Evolutionary conservation across 2,888 invertebrate genomes (phyloP).

Genomic region (Melitaea athalia): DNA sequence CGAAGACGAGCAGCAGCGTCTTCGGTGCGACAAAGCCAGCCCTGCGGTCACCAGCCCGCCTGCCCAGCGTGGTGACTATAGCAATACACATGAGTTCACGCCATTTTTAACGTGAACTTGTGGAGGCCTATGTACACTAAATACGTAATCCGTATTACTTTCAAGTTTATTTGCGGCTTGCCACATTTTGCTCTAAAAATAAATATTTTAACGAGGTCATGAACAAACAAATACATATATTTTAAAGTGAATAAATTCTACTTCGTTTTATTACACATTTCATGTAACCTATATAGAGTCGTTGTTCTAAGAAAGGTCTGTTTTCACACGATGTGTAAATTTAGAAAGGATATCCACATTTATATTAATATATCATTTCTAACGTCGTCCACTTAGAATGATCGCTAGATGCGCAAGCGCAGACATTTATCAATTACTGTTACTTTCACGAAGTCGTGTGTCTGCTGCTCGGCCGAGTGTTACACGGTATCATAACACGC

Average conservation of each 20-base stretch:
- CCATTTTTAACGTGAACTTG: no score
- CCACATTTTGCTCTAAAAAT: background rate
- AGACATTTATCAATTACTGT: conserved; percentile 31
- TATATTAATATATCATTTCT: conserved; percentile 13
- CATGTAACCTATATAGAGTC: background rate
- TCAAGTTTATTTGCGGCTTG: background rate
- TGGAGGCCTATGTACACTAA: no score
- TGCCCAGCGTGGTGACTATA: no score
- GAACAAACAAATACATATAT: background rate
- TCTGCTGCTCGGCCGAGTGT: conserved; percentile 7
- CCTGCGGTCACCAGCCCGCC: no score
- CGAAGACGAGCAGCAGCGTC: no score
- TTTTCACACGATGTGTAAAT: conserved; percentile 21
- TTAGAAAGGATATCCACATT: conserved; percentile 22
- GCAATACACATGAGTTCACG: no score
- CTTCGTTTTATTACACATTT: no score
- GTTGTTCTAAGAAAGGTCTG: background rate
- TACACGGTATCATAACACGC: conserved; percentile 3
- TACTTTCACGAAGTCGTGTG: conserved; percentile 32
- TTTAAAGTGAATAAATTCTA: background rate
- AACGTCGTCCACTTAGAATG: conserved; percentile 20
- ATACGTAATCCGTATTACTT: background rate
- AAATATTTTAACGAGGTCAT: background rate
- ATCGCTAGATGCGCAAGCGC: conserved; percentile 15
- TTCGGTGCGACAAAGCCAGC: no score